phyloP scores from a whole-genome alignment of 2,113 vertebrate genomes.

The Prochilodus magdalenae region DNA sequence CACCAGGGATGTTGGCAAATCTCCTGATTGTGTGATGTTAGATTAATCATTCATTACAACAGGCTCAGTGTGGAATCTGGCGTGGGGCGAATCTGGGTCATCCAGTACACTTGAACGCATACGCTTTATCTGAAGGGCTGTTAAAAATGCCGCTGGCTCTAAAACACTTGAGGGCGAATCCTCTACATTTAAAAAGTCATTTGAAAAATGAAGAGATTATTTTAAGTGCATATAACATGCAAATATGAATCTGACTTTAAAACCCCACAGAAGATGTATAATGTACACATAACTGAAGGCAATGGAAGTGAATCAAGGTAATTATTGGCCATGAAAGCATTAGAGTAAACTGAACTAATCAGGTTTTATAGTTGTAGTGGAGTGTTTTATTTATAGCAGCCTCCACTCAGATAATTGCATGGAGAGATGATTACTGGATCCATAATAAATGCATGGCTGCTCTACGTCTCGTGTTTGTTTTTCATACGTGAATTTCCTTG shows the following conservation, averaged over 20 bases:
- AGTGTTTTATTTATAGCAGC: conserved; percentile 12
- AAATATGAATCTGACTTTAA: background rate
- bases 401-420: conserved; percentile 26
- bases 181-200: background rate
- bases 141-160: conserved; percentile 48
- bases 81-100: conserved; percentile 74
- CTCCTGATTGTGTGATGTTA: conserved; percentile 71
- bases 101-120: conserved; percentile 66
- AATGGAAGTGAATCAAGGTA: background rate
- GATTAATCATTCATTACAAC: conserved; percentile 76
- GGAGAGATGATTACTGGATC: conserved; percentile 34
- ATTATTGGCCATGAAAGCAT: background rate
- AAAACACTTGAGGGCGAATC: background rate
- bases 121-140: conserved; percentile 31
- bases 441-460: conserved; percentile 41
- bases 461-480: conserved; percentile 13
- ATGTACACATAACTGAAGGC: background rate
- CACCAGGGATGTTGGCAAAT: conserved; percentile 62
- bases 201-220: background rate
- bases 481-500: background rate
- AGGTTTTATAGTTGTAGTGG: background rate
- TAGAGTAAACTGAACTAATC: background rate
- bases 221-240: background rate
- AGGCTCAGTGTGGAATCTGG: conserved; percentile 71
- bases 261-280: background rate